These are phyloP conservation scores for Geotrypetes seraphini DNA, from an alignment of 2,797 vertebrate genomes.

Conservation along the genomic window DNA sequence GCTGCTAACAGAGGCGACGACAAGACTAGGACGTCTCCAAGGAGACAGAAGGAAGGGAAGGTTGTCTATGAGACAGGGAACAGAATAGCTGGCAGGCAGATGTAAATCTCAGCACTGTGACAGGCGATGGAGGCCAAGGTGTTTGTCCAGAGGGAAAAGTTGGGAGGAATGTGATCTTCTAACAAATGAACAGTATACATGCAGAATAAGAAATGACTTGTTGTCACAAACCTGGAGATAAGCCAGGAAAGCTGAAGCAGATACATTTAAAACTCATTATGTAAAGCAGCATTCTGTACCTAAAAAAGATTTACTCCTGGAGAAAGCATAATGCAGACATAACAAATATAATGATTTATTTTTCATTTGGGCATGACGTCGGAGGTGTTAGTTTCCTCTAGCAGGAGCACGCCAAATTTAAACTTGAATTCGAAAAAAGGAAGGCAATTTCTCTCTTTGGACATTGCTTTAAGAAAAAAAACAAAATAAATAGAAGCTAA, in stretches of 20 bases:
- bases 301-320: too few species aligned
- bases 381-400: not conserved
- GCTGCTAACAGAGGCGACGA: not conserved
- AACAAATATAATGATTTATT: not conserved
- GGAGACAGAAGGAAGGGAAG: slow-evolving; percentile 5
- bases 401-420: too few species aligned
- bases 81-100: not conserved
- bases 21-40: not conserved
- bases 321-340: too few species aligned
- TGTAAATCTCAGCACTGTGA: not conserved
- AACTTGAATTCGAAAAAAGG: too few species aligned
- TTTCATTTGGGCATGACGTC: not conserved
- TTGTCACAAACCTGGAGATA: not conserved
- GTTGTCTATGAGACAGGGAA: not conserved
- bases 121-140: not conserved
- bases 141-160: too few species aligned
- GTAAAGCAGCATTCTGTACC: not conserved
- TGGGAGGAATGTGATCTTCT: too few species aligned
- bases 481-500: too few species aligned
- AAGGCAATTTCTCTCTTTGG: too few species aligned
- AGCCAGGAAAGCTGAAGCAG: not conserved
- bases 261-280: not conserved
- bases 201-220: too few species aligned
- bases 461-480: too few species aligned
- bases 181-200: too few species aligned